phyloP scores from a whole-genome alignment of 2,888 invertebrate species.

The Apomyelois bistriatella region DNA sequence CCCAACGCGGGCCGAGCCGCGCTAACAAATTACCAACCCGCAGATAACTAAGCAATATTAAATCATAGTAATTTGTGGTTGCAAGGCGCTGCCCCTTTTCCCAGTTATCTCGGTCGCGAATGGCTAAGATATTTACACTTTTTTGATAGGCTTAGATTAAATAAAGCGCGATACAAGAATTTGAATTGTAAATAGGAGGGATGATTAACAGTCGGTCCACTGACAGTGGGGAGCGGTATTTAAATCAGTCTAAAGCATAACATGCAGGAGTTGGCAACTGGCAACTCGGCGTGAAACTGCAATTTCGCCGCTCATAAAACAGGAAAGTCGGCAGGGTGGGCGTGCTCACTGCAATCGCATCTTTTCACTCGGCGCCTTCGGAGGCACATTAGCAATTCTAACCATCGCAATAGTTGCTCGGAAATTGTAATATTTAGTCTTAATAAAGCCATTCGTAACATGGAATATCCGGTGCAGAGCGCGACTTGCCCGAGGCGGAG shows the following conservation, averaged over 20 bases:
- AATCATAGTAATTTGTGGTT: conserved; percentile 79
- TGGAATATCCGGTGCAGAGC: conserved; percentile 61
- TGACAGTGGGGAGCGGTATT: conserved; percentile 42
- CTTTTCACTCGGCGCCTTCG: conserved; percentile 63
- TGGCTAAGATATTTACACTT: conserved; percentile 45
- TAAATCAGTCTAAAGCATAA: conserved; percentile 52
- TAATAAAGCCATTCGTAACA: conserved; percentile 75
- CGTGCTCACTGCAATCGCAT: conserved; percentile 60
- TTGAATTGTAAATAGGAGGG: conserved; percentile 17
- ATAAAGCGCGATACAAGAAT: conserved; percentile 12
- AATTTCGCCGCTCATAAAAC: conserved; percentile 69
- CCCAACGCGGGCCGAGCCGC: conserved; percentile 62
- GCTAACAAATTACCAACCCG: conserved; percentile 76
- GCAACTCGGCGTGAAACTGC: conserved; percentile 58
- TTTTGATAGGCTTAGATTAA: conserved; percentile 25
- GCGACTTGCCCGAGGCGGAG: conserved; percentile 51
- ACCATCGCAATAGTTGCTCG: conserved; percentile 64
- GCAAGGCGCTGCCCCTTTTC: conserved; percentile 64
- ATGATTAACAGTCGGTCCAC: conserved; percentile 22
- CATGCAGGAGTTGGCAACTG: conserved; percentile 44
- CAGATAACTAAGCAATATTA: conserved; percentile 80
- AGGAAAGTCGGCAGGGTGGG: conserved; percentile 41
- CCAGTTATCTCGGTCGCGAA: conserved; percentile 53
- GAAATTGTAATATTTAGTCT: conserved; percentile 75
- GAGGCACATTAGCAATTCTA: conserved; percentile 69